Base-by-base conservation (phyloP, 92 coral and sea anemone species). In the Zoanthus sociatus region DNA sequence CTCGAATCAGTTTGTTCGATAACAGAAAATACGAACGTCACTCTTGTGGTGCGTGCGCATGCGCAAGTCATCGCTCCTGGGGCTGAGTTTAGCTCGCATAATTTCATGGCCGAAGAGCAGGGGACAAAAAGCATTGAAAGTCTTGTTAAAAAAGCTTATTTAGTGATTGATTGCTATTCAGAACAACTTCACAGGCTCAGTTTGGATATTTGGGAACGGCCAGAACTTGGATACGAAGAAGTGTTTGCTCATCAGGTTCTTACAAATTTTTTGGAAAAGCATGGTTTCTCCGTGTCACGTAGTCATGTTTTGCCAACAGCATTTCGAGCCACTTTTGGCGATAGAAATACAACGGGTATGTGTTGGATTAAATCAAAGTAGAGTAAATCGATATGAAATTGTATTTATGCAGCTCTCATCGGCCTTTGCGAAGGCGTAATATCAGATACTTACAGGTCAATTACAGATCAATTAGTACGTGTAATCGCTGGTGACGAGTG, bases 211-310 rank as follows among this genome's bases (percentile, higher is more conserved):
- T 81, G 85, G 75, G 46, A 81, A 64, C 66, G 63, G 71, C 85
- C 85, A 44, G 85, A 81, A 50, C 85, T 81, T 18, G 58, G 45
- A 26, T 81, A 66, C n/a, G 75, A 81, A 74, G 85, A 81, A 66
- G 46, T 26, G 16, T 63, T n/a, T 46, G 75, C 85, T 20, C 75
- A 81, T 13, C 61, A 64, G 9, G 26, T 17, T 9, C 15, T 81
- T 14, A 66, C 75, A 48, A 48, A 81, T 48, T 81, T 81, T 68
- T 6, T 66, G 45, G 75, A 81, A 63, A 32, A 66, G 14, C 75
- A 48, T 15, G 75, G 85, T 14, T 81, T 81, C 47, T 12, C 10
- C 42, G 85, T 81, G 5, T 37, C 85, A 20, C 85, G 85, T 21
- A 60, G 73, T 5, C 85, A 63, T 5, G 60, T 26, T 1, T 33